Percentiles rank a stretch among this genome's conserved stretches.
These are phyloP conservation scores for Pionites leucogaster DNA, from an alignment of 2,113 vertebrate genomes.

Conservation along the genomic window DNA sequence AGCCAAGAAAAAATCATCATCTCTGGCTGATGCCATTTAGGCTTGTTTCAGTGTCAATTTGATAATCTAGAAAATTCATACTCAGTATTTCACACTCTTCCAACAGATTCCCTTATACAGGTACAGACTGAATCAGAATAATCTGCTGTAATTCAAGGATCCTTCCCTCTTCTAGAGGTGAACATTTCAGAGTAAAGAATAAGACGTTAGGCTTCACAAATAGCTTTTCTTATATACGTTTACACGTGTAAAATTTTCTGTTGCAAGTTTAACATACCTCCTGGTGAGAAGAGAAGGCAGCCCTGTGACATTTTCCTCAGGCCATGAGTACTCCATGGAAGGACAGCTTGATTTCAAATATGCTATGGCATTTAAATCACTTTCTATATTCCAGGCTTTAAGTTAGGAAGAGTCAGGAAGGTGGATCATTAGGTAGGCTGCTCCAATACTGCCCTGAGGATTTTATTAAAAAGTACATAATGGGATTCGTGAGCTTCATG, in stretches of 20 bases:
- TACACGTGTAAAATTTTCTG: conserved; percentile 10
- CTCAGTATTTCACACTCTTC: background rate
- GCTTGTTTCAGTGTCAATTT: background rate
- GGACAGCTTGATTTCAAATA: conserved; percentile 61
- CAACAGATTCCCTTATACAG: background rate
- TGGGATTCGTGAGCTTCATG: conserved; percentile 55
- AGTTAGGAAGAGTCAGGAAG: conserved; percentile 63
- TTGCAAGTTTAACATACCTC: conserved; percentile 56
- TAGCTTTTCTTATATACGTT: background rate
- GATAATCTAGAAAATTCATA: background rate
- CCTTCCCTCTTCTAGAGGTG: background rate
- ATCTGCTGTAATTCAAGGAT: background rate
- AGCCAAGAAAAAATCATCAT: background rate
- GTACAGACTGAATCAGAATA: background rate
- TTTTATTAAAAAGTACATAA: conserved; percentile 69
- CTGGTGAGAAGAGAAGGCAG: conserved; percentile 57
- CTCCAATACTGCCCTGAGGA: conserved; percentile 64
- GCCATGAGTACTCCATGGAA: conserved; percentile 60
- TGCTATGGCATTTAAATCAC: conserved; percentile 60
- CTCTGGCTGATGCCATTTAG: background rate
- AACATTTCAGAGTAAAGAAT: background rate
- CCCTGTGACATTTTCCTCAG: conserved; percentile 63
- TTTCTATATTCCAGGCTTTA: conserved; percentile 62
- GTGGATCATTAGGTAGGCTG: conserved; percentile 60
- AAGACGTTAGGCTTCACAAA: background rate